Base-by-base conservation (phyloP, 2,113 vertebrate genomes). In the Pelodiscus sinensis region DNA sequence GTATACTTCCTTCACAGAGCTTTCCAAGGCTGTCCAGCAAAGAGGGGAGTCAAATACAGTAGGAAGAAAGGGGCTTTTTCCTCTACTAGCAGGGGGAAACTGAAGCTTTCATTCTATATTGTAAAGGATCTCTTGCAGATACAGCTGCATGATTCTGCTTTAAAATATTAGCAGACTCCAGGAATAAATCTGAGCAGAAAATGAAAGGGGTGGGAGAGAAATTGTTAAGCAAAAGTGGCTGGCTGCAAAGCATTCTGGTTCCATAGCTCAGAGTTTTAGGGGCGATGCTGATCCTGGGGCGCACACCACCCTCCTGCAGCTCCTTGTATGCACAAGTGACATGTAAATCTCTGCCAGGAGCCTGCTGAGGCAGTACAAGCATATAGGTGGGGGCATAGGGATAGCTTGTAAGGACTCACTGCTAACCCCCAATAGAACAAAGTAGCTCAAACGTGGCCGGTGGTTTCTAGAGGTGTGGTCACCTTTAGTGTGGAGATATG, bases 131-230 rank as follows among this genome's bases (percentile, higher is more conserved):
- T 1, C 86, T 83, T 94, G 73, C 89, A 68, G 87, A 78, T 79
- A 92, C 65, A 94, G 84, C 90, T 0, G 62, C 88, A 79, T n/a
- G 90, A 85, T 89, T 96, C 93, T 91, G 88, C 80, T 95, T 90
- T 65, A 90, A 87, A 96, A 90, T 73, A 27, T 1, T 21, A 93
- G 77, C 68, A 75, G 29, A 79, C 79, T 29, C 80, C 51, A 90
- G 91, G 21, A 92, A 86, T 95, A 96, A 92, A 96, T 94, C 94
- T 96, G 96, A 80, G 94, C 87, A 89, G 94, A 89, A 85, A 94
- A 82, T 44, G 2, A 75, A 56, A 60, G 58, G 58, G 71, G 62
- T 94, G 94, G 93, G 92, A 88, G 95, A 86, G 89, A 94, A 90
- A 83, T 56, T 92, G 94, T 88, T n/a, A 92, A 93, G 81, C 78